These are phyloP conservation scores for Zoanthus sociatus DNA, from an alignment of 92 coral and sea anemone genomes.

Conservation along the genomic window DNA sequence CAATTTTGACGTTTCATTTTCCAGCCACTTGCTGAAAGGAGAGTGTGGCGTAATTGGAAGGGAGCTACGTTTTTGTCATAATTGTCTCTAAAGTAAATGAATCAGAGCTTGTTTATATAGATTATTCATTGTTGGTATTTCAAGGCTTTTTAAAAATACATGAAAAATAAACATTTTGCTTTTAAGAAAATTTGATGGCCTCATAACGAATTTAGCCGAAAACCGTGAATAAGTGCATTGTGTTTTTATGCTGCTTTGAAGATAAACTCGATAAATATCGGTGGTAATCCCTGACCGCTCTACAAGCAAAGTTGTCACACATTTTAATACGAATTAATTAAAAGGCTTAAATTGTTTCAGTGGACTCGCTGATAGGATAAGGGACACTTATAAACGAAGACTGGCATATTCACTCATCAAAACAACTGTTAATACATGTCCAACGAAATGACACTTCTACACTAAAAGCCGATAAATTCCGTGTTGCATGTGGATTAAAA, in stretches of 20 bases:
- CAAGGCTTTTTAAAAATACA: constrained; percentile 23
- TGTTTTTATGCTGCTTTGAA: constrained; percentile 22
- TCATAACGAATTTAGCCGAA: neutral
- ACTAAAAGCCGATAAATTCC: constrained; percentile 43
- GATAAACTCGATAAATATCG: constrained; percentile 58
- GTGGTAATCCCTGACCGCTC: constrained; percentile 54
- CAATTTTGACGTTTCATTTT: constrained; percentile 79
- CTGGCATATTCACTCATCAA: constrained; percentile 50
- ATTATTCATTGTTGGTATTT: constrained; percentile 30
- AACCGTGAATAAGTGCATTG: constrained; percentile 1
- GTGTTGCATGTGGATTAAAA: constrained; percentile 26
- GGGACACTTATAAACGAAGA: constrained; percentile 47
- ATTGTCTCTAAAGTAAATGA: constrained; percentile 43
- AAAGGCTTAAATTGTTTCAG: constrained; percentile 72
- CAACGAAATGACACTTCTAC: constrained; percentile 33
- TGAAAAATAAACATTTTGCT: constrained; percentile 9
- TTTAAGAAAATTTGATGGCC: neutral
- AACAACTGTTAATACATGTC: constrained; percentile 72
- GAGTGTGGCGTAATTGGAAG: constrained; percentile 51
- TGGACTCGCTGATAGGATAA: constrained; percentile 66
- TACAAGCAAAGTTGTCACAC: constrained; percentile 69
- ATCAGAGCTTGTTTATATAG: constrained; percentile 16
- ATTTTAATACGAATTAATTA: constrained; percentile 80
- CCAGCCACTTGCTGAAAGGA: constrained; percentile 70
- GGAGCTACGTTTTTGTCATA: constrained; percentile 12